phyloP scores from a whole-genome alignment of 2,797 vertebrate species.

The Rousettus madagascariensis region DNA sequence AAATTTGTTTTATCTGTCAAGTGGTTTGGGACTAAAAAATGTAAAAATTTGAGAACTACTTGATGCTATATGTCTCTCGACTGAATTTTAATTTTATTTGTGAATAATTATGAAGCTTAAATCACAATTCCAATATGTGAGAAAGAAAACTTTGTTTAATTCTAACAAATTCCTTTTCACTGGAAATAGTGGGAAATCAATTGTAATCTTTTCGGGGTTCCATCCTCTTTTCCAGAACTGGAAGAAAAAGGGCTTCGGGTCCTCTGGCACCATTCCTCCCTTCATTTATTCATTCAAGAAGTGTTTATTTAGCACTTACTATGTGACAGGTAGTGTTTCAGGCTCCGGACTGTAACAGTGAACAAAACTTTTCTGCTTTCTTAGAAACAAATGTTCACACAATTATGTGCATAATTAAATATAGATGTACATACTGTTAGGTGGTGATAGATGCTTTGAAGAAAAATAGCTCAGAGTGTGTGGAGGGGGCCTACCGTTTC shows the following conservation, averaged over 20 bases:
- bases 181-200: background rate
- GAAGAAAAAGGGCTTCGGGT: background rate
- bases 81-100: background rate
- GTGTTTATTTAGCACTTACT: background rate
- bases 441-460: background rate
- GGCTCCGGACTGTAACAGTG: background rate
- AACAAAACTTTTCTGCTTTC: background rate
- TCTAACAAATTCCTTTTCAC: background rate
- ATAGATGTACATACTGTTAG: background rate
- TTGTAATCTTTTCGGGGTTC: background rate
- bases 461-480: background rate
- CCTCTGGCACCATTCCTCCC: background rate
- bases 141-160: background rate
- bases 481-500: background rate
- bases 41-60: background rate
- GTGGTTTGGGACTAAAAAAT: background rate
- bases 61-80: background rate
- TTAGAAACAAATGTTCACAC: background rate
- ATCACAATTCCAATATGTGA: background rate
- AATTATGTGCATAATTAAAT: background rate
- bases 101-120: conserved; percentile 21
- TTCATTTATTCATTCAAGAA: background rate
- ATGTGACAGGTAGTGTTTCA: background rate
- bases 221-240: background rate
- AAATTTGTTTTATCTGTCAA: background rate